Evolutionary conservation across 92 coral and sea anemone genomes (phyloP).

Genomic region (Desmophyllum pertusum): DNA sequence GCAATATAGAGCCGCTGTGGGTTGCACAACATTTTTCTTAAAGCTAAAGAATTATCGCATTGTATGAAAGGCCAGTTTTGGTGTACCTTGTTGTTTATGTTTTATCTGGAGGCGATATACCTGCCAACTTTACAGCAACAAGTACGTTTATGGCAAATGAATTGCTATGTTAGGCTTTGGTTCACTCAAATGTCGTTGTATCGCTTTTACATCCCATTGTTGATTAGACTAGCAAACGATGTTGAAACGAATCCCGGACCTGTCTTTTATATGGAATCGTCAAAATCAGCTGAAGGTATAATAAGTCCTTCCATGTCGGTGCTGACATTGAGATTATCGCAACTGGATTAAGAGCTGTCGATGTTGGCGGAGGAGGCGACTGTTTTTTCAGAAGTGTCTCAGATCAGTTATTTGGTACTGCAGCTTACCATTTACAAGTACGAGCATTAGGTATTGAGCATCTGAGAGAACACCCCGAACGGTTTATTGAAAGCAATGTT

Average conservation of each 20-base stretch:
- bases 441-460: not conserved
- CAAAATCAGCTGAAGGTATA: not conserved
- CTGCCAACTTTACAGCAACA: not conserved
- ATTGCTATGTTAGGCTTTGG: not conserved
- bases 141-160: not conserved
- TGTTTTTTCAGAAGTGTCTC: constrained; percentile 27
- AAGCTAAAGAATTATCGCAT: not conserved
- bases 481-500: not conserved
- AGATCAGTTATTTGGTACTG: constrained; percentile 28
- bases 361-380: constrained; percentile 35
- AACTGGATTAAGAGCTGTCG: constrained; percentile 25
- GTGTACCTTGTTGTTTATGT: not conserved
- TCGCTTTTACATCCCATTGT: not conserved
- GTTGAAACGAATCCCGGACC: not conserved
- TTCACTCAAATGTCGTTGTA: not conserved
- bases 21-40: not conserved
- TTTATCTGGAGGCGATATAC: not conserved
- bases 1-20: not conserved
- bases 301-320: not conserved
- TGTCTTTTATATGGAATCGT: not conserved
- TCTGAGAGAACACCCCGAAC: constrained; percentile 11
- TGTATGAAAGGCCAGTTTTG: not conserved
- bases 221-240: not conserved
- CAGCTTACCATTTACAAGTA: not conserved
- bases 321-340: not conserved